A percentile compares a stretch with the other conserved stretches of the same genome.
These are phyloP conservation scores for Forbesichthys papilliferus DNA, from an alignment of 2,113 vertebrate species.

Conservation along the genomic window DNA sequence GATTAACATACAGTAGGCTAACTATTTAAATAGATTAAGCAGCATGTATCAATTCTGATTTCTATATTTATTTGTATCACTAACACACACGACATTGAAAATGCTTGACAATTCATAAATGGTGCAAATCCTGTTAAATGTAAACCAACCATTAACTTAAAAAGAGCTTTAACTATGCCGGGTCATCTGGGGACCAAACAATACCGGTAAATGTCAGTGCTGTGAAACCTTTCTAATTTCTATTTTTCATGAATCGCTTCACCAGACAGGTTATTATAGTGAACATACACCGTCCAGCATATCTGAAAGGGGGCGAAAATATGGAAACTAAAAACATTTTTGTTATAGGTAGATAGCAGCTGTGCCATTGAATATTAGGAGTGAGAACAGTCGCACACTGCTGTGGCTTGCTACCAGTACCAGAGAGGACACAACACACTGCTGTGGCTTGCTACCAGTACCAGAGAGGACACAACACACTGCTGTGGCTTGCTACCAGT, in stretches of 20 bases:
- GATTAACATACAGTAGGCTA: too few relatives aligned
- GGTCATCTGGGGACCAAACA: too few relatives aligned
- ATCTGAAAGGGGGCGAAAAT: conserved; percentile 56
- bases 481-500: too few relatives aligned
- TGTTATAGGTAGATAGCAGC: conserved; percentile 43
- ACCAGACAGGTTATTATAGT: conserved; percentile 60
- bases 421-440: too few relatives aligned
- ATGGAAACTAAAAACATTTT: conserved; percentile 67
- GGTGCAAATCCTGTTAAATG: conserved; percentile 37
- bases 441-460: too few relatives aligned
- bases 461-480: too few relatives aligned
- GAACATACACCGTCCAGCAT: conserved; percentile 69
- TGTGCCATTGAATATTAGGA: conserved; percentile 31
- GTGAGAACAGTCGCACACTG: conserved; percentile 54
- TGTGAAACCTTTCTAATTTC: conserved; percentile 42
- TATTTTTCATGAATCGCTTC: conserved; percentile 51
- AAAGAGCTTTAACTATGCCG: too few relatives aligned
- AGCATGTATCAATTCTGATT: too few relatives aligned
- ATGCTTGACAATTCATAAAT: neutral
- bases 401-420: conserved; percentile 73
- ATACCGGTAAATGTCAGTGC: neutral
- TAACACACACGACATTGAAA: too few relatives aligned
- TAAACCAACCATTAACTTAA: conserved; percentile 9
- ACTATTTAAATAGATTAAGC: too few relatives aligned
- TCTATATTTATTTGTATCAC: too few relatives aligned